Percentiles rank a stretch among this genome's conserved stretches.
Evolutionary conservation across 2,888 invertebrate genomes (phyloP).

Genomic region (Gordius sp.): DNA sequence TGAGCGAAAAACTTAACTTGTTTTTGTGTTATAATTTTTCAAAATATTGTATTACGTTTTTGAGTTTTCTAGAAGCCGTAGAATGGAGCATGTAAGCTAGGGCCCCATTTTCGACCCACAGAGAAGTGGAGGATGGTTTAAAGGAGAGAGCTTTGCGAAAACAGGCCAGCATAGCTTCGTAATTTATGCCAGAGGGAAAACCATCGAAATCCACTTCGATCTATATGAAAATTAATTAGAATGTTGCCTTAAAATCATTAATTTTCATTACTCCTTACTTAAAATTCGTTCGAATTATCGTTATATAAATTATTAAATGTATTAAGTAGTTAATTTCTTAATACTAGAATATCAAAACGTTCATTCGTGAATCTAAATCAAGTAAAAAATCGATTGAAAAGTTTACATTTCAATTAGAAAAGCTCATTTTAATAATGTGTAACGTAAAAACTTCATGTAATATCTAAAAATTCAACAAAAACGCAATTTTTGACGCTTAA

Average conservation of each 20-base stretch:
- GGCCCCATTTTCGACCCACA: constrained; percentile 70
- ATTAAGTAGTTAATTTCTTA: too few relatives aligned
- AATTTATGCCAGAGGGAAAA: neutral
- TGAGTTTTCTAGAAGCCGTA: constrained; percentile 55
- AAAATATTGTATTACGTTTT: constrained; percentile 37
- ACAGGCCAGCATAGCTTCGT: neutral
- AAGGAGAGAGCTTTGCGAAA: constrained; percentile 27
- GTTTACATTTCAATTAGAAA: too few relatives aligned
- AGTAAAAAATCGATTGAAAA: too few relatives aligned
- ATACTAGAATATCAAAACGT: too few relatives aligned
- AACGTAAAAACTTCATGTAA: too few relatives aligned
- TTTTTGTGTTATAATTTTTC: neutral
- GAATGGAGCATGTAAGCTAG: constrained; percentile 68
- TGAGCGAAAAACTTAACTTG: neutral
- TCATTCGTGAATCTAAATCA: too few relatives aligned
- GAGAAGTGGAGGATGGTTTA: constrained; percentile 40
- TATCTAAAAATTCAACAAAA: too few relatives aligned
- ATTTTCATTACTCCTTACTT: too few relatives aligned
- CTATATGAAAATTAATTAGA: constrained; percentile 25
- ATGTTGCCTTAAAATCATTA: constrained; percentile 19
- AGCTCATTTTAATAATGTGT: too few relatives aligned
- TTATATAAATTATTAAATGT: too few relatives aligned
- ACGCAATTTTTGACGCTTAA: too few relatives aligned
- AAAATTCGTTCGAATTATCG: too few relatives aligned
- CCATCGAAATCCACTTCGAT: neutral